Base-by-base conservation (phyloP, 2,888 invertebrate species). In the Catocala fraxini region DNA sequence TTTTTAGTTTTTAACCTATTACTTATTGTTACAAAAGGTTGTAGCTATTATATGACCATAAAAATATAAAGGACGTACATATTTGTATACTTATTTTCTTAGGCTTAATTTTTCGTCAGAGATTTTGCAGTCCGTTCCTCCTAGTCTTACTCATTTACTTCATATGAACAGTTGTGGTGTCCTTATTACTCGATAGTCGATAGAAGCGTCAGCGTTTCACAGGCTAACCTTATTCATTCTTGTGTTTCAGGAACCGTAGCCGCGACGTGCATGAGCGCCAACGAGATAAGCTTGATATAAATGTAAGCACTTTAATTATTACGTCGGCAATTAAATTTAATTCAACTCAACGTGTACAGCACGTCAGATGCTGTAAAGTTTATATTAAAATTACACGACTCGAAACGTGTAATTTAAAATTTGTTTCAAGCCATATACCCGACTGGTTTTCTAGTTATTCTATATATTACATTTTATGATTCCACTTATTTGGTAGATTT, bases 251-350 rank as follows among this genome's bases (percentile, higher is more conserved):
- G 83, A 81, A 76, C 69, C 73, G 56, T 65, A 74, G 62, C 53
- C 63, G 68, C 59, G 53, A 70, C 71, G 69, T 75, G 76, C 74
- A 82, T 80, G 82, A 79, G 70, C 73, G 75, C 65, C 75, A 75
- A 76, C 80, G 80, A 78, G 75, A 80, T 65, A 83, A 79, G 73
- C 81, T 75, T 85, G 79, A 88, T 87, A 89, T 92, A 90, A 91
- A 92, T 91, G 92, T 91, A 82, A 91, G 91, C 72, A 65, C 52
- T 68, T 70, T 66, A 70, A 71, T 73, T 73, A 76, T 70, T 73
- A 68, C 62, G 54, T 63, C 49, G 63, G 56, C 59, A 70, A 77
- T 79, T 77, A 73, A 69, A 64, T 68, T 71, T 68, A 66, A 71
- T 75, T 66, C 59, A 35, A 57, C 48, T 15, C 13, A 59, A 68